Evolutionary conservation across 2,797 vertebrate genomes (phyloP).

Genomic region (Myripristis jacobus): DNA sequence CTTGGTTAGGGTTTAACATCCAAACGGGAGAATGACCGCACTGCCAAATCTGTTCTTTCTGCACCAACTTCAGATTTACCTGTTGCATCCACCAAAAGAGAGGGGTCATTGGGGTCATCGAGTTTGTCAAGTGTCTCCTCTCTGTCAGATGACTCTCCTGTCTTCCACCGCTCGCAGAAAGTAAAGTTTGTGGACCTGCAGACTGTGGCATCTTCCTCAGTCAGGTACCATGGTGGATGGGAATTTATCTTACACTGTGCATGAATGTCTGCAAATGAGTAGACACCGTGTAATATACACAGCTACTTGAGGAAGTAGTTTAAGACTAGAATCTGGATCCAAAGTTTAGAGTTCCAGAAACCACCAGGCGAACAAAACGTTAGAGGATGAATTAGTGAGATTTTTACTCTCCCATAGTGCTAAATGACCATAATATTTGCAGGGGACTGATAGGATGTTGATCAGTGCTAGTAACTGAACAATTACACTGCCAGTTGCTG

Average conservation of each 20-base stretch:
- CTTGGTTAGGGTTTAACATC: too few species aligned
- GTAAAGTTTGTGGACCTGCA: conserved; percentile 89
- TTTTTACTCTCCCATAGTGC: too few species aligned
- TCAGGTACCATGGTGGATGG: conserved; percentile 63
- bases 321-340: background rate
- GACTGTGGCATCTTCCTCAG: conserved; percentile 87
- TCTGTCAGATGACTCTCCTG: conserved; percentile 79
- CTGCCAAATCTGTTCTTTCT: background rate
- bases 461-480: too few species aligned
- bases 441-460: too few species aligned
- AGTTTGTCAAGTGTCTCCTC: conserved; percentile 49
- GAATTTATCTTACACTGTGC: background rate
- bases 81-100: conserved; percentile 39
- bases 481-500: too few species aligned
- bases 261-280: background rate
- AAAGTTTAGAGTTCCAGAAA: background rate
- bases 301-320: background rate
- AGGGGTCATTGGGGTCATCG: conserved; percentile 56
- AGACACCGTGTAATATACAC: background rate
- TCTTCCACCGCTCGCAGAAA: conserved; percentile 71
- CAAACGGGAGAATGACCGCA: background rate
- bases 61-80: conserved; percentile 51
- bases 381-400: too few species aligned
- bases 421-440: too few species aligned
- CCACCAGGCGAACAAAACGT: too few species aligned